Percentiles rank a stretch among this genome's conserved stretches.
Conservation (phyloP, 2,888 invertebrate species). For the Acanthococcus lagerstroemiae region DNA sequence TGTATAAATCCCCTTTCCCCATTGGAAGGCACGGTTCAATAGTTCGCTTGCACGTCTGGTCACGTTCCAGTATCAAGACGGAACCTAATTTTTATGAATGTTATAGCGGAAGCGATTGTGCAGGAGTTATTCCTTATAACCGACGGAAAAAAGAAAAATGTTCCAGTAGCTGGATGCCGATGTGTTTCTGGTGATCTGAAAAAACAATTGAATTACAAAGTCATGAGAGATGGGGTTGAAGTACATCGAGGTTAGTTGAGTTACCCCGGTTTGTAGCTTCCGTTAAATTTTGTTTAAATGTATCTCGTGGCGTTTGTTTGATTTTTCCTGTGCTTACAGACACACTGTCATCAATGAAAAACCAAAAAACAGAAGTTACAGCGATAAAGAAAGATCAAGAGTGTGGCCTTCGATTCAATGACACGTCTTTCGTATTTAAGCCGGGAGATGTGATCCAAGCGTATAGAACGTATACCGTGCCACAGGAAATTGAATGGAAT, state of each 20-base stretch:
- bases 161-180: conserved; percentile 80
- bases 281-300: neutral
- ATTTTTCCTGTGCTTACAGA: conserved; percentile 46
- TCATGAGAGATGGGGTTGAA: conserved; percentile 52
- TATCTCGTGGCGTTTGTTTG: neutral
- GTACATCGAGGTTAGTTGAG: conserved; percentile 22
- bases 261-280: too few relatives aligned
- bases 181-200: conserved; percentile 68
- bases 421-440: conserved; percentile 52
- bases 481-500: conserved; percentile 68
- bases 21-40: too few relatives aligned
- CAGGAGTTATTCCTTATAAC: conserved; percentile 70
- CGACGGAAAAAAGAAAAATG: conserved; percentile 66
- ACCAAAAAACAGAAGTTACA: conserved; percentile 78
- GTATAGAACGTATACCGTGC: conserved; percentile 55
- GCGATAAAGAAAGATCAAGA: conserved; percentile 73
- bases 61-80: neutral
- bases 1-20: too few relatives aligned
- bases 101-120: conserved; percentile 70
- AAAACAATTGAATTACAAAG: conserved; percentile 54
- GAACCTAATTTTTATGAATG: neutral
- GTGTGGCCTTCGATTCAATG: conserved; percentile 73
- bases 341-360: conserved; percentile 67
- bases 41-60: too few relatives aligned
- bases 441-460: conserved; percentile 71